A percentile compares a stretch with the other conserved stretches of the same genome.
These are phyloP conservation scores for Asteroscopus sphinx DNA, from an alignment of 2,888 invertebrate genomes.

Conservation along the genomic window DNA sequence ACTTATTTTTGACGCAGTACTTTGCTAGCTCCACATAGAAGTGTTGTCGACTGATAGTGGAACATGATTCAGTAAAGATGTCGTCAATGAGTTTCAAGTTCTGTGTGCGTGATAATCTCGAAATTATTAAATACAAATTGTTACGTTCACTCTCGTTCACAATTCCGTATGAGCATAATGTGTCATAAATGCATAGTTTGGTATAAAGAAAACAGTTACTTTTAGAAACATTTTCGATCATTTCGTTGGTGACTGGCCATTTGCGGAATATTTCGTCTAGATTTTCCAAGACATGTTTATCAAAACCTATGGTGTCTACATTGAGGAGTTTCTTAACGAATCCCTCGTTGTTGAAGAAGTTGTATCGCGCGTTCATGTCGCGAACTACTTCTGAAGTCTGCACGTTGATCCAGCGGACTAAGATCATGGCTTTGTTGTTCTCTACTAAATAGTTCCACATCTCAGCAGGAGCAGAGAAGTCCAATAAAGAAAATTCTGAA, in stretches of 20 bases:
- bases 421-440: slow-evolving; percentile 89
- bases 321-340: slow-evolving; percentile 82
- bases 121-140: slow-evolving; percentile 89
- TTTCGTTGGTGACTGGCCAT: slow-evolving; percentile 89
- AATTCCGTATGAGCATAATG: slow-evolving; percentile 91
- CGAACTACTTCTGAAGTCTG: slow-evolving; percentile 86
- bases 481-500: slow-evolving; percentile 87
- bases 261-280: slow-evolving; percentile 87
- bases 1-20: slow-evolving; percentile 87
- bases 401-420: slow-evolving; percentile 91
- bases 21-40: slow-evolving; percentile 88
- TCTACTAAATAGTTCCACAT: slow-evolving; percentile 91
- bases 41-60: slow-evolving; percentile 82
- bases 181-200: slow-evolving; percentile 90
- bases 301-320: slow-evolving; percentile 82
- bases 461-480: slow-evolving; percentile 85
- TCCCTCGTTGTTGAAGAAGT: slow-evolving; percentile 83
- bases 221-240: slow-evolving; percentile 88
- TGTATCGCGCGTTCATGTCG: slow-evolving; percentile 84
- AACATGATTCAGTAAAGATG: slow-evolving; percentile 87
- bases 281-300: slow-evolving; percentile 76
- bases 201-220: slow-evolving; percentile 86
- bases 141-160: slow-evolving; percentile 90
- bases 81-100: slow-evolving; percentile 87
- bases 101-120: slow-evolving; percentile 90